A percentile compares a stretch with the other conserved stretches of the same genome.
Conservation (phyloP, 1,140 invertebrate species). For the Brachionus sp. region DNA sequence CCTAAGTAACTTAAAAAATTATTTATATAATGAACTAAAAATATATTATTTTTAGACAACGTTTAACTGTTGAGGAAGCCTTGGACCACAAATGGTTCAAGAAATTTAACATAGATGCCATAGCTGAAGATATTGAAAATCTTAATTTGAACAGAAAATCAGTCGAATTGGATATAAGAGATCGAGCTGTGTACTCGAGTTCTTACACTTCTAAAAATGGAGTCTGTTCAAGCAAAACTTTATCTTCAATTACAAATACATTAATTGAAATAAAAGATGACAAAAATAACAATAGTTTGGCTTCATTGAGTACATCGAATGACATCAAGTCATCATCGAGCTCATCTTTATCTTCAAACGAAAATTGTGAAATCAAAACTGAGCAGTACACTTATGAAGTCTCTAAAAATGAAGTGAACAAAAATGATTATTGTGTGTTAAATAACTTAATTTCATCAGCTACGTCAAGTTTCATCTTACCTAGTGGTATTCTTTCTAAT, state of each 20-base stretch:
- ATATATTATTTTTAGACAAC: not conserved
- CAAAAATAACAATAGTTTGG: slow-evolving; percentile 28
- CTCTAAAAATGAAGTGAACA: not conserved
- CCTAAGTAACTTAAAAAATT: slow-evolving; percentile 68
- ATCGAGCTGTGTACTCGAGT: not conserved
- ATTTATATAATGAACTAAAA: slow-evolving; percentile 50
- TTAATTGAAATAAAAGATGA: slow-evolving; percentile 27
- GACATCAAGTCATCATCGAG: slow-evolving; percentile 28
- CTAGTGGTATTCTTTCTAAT: not conserved
- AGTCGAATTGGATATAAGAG: not conserved
- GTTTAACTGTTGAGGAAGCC: slow-evolving; percentile 23
- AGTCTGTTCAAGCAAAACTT: not conserved
- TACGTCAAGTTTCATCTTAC: not conserved
- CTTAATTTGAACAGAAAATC: slow-evolving; percentile 19
- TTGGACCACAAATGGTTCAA: slow-evolving; percentile 35
- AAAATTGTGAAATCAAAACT: slow-evolving; percentile 15
- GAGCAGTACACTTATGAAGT: not conserved
- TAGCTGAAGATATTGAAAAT: slow-evolving; percentile 19
- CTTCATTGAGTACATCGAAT: not conserved
- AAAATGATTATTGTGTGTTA: slow-evolving; percentile 10
- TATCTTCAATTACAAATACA: slow-evolving; percentile 10
- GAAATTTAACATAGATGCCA: slow-evolving; percentile 1
- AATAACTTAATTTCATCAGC: not conserved
- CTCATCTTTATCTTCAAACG: slow-evolving; percentile 11
- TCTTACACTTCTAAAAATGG: not conserved